Conservation (phyloP, 2,888 invertebrate genomes). For the Ichneumoninae sp. region DNA sequence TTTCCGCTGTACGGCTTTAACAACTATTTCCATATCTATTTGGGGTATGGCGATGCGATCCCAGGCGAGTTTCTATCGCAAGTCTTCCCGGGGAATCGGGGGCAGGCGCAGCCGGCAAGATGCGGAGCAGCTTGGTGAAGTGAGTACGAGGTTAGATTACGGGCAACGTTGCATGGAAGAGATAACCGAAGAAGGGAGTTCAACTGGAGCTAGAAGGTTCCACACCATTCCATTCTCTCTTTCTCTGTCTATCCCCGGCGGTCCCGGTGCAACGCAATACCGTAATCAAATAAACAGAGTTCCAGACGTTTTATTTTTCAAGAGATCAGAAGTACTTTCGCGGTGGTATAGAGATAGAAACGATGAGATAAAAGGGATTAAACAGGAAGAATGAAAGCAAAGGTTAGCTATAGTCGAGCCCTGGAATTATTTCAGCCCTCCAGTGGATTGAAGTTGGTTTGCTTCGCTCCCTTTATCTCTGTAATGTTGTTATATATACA, state of each 20-base stretch:
- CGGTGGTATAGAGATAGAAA: not conserved
- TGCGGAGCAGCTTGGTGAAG: conserved; percentile 50
- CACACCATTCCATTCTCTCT: not conserved
- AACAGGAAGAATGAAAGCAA: not conserved
- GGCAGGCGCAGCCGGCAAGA: conserved; percentile 44
- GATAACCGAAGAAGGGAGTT: conserved; percentile 49
- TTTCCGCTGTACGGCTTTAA: not conserved
- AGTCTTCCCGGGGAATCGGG: conserved; percentile 40
- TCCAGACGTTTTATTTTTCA: conserved; percentile 14
- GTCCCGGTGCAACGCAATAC: conserved; percentile 5
- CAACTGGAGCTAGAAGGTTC: conserved; percentile 7
- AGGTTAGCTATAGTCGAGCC: not conserved
- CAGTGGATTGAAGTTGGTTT: conserved; percentile 34
- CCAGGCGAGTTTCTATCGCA: conserved; percentile 25
- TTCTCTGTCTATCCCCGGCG: not conserved
- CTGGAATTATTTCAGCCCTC: conserved; percentile 38
- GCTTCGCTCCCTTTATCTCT: conserved; percentile 19
- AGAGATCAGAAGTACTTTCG: conserved; percentile 1
- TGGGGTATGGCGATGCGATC: conserved; percentile 23
- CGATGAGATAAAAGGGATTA: not conserved
- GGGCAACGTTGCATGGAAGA: conserved; percentile 47
- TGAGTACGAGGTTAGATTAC: conserved; percentile 52
- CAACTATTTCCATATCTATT: conserved; percentile 46
- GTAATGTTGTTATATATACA: not conserved
- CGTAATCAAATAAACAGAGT: conserved; percentile 41